Evolutionary conservation across 2,113 vertebrate species (phyloP), one percentile per base, ranked within the genome.

Genomic region (Vidua chalybeata): DNA sequence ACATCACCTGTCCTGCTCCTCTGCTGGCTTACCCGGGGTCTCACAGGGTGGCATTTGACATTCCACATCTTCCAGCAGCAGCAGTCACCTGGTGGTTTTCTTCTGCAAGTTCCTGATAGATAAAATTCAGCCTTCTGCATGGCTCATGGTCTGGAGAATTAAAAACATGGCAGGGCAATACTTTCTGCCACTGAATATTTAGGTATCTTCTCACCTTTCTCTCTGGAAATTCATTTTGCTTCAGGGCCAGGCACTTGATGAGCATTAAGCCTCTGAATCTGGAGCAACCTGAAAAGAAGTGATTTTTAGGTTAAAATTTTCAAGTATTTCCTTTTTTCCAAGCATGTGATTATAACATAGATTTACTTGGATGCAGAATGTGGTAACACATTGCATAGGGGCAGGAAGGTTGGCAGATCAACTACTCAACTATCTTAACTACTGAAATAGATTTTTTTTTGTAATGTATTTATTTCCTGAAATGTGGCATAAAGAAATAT

Each of bases 1-100:
- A 72, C 96, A 75, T 96, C 90, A 93, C 90, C 93, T 72, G 76
- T 86, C 86, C 83, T 84, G 76, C 76, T 71, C 0, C 0, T 90
- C 86, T 86, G 59, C 83, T 77, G 79, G 51, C 76, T 86, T 78
- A 58, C 35, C 76, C 77, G 5, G 0, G 51, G 35, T 58, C 85
- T 91, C 0, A 0, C 19, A 10, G 56, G 71, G 31, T 83, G 56
- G 33, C 80, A 26, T 46, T 61, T 90, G 68, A 43, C 75, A 56
- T 93, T 78, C 61, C 90, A 48, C 62, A 33, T 90, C 90, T 87
- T 59, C 64, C 88, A 90, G 85, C 85, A 89, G 63, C 18, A 41
- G 31, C 68, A 81, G 56, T 48, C 92, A 91, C 55, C 35, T 86
- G 90, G 31, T 63, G 45, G 4, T 24, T 91, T 96, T 88, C 13